Evolutionary conservation across 2,888 invertebrate genomes (phyloP), one percentile per base, ranked within the genome.

Genomic region (Tetragonisca angustula): DNA sequence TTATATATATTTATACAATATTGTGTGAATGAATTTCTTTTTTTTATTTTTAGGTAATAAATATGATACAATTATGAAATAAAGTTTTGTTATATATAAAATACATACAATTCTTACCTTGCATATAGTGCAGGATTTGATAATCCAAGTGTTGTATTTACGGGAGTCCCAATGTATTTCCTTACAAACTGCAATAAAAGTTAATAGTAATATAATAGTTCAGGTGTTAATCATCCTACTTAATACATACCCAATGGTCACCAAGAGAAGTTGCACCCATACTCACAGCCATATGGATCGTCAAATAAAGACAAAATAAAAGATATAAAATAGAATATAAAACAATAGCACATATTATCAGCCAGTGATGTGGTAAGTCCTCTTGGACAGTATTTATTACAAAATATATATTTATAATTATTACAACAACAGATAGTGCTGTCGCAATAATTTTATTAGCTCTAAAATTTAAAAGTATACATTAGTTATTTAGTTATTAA

Each of bases 381-480:
- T 94, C 91, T 43, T 95, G 93, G 0, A 97, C 96, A 86, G 96
- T 96, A 75, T 95, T 95, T 27, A 96, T 94, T 19, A 98, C 97
- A 93, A 98, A 97, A 93, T 96, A 98, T 83, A 97, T 95, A 94
- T 98, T 98, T 90, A 98, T 98, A 9, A 94, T 95, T 90, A 98
- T 97, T 9, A 98, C 97, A 62, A 97, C 93, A 13, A 96, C 92
- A 19, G 97, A 97, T 52, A 98, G 94, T 5, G 96, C 76, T 36
- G 97, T 96, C 0, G 97, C 95, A 52, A 97, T 95, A 36, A 97
- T 94, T 95, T 97, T 97, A 94, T 97, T 97, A 49, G 95, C 94
- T 86, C 97, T 97, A 94, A 56, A 95, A 96, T 68, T 36, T 2
- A 64, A 62, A 70, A 56, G 24, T 56, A 59, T 69, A 19, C 36